These are phyloP conservation scores for Meliscaeva auricollis DNA, from an alignment of 2,888 invertebrate genomes.

Conservation along the genomic window DNA sequence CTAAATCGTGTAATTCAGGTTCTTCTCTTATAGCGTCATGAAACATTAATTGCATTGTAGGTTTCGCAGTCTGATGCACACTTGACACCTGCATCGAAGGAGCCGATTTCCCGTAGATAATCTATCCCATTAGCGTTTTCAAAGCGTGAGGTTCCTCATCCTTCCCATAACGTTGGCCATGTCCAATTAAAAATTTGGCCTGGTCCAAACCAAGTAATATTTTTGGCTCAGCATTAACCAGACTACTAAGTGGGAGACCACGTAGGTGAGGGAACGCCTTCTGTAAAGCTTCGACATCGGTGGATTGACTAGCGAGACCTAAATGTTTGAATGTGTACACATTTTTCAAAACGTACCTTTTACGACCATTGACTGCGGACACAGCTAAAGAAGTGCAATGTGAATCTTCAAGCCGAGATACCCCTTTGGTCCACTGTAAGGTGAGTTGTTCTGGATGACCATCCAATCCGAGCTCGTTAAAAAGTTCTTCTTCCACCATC, in stretches of 20 bases:
- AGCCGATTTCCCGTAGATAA: conserved; percentile 19
- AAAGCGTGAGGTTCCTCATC: conserved; percentile 20
- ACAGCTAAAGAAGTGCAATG: not conserved
- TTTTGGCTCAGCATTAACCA: conserved; percentile 11
- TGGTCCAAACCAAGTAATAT: conserved; percentile 36
- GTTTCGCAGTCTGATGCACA: not conserved
- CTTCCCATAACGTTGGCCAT: not conserved
- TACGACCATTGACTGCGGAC: not conserved
- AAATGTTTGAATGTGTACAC: conserved; percentile 25
- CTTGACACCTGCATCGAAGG: not conserved
- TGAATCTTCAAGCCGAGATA: not conserved
- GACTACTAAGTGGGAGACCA: not conserved
- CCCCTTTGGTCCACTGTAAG: conserved; percentile 25
- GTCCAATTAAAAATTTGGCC: conserved; percentile 23
- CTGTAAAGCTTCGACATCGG: not conserved
- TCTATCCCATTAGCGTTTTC: conserved; percentile 38
- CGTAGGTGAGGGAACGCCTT: conserved; percentile 2
- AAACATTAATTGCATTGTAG: not conserved
- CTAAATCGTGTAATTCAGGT: conserved; percentile 14
- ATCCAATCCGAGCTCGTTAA: conserved; percentile 28
- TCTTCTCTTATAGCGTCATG: conserved; percentile 3
- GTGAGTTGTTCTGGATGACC: conserved; percentile 19
- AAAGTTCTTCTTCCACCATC: conserved; percentile 30
- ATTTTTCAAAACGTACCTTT: not conserved
- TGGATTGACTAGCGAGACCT: conserved; percentile 10